phyloP scores from a whole-genome alignment of 2,113 vertebrate genomes.

The Odontophorus gujanensis region DNA sequence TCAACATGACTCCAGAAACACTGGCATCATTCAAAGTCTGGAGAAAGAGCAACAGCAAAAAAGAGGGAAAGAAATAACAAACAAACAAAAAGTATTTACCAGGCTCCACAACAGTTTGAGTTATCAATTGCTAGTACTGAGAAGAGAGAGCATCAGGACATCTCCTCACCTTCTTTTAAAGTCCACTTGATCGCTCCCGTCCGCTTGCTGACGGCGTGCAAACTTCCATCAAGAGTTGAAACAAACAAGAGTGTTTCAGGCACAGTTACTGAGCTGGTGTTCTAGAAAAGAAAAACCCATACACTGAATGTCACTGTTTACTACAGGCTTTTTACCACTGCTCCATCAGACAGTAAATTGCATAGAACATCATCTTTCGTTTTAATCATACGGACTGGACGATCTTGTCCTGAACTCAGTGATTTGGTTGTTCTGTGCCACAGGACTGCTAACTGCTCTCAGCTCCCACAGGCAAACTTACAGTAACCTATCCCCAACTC shows the following conservation, averaged over 20 bases:
- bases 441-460: not conserved
- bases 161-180: conserved; percentile 92
- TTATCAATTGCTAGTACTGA: not conserved
- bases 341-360: not conserved
- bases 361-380: not conserved
- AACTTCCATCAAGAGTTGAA: conserved; percentile 94
- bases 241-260: conserved; percentile 95
- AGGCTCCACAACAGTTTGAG: not conserved
- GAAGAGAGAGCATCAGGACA: not conserved
- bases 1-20: not conserved
- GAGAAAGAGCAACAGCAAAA: not conserved
- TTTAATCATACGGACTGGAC: not conserved
- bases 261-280: conserved; percentile 87
- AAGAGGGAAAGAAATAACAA: not conserved
- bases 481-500: not conserved
- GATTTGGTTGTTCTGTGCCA: not conserved
- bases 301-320: not conserved
- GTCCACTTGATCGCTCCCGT: conserved; percentile 97
- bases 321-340: not conserved
- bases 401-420: not conserved
- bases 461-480: not conserved
- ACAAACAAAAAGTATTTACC: not conserved
- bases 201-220: conserved; percentile 96
- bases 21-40: not conserved
- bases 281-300: conserved; percentile 73